These are phyloP conservation scores for Junonia oenone DNA, from an alignment of 2,888 invertebrate genomes.

Conservation along the genomic window DNA sequence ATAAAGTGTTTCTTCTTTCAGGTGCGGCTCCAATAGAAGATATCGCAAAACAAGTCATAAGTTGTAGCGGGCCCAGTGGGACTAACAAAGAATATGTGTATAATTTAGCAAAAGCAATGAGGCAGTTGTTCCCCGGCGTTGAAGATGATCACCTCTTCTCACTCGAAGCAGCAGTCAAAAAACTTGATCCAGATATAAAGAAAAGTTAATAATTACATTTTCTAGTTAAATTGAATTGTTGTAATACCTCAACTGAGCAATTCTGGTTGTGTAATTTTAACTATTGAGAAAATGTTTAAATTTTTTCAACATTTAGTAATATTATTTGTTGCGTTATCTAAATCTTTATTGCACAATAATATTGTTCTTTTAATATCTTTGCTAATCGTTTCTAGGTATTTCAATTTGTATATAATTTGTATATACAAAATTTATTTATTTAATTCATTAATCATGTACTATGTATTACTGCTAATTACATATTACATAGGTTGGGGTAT, in stretches of 20 bases:
- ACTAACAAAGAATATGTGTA: conserved; percentile 94
- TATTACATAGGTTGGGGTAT: too few relatives aligned
- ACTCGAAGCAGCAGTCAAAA: conserved; percentile 80
- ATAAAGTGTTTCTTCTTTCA: conserved; percentile 44
- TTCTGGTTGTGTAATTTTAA: too few relatives aligned
- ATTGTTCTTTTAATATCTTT: too few relatives aligned
- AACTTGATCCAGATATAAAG: conserved; percentile 41
- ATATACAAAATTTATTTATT: too few relatives aligned
- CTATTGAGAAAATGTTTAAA: too few relatives aligned
- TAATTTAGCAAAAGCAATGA: conserved; percentile 89
- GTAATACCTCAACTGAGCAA: not conserved
- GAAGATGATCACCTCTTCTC: conserved; percentile 87
- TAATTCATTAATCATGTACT: too few relatives aligned
- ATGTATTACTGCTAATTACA: too few relatives aligned
- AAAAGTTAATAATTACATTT: conserved; percentile 5
- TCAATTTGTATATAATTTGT: too few relatives aligned
- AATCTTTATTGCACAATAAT: too few relatives aligned
- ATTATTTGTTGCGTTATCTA: too few relatives aligned
- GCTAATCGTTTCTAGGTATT: too few relatives aligned
- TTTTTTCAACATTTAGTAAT: not conserved
- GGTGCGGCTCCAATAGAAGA: conserved; percentile 87
- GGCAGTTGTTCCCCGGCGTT: conserved; percentile 84
- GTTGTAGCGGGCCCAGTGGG: conserved; percentile 90
- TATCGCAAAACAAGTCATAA: conserved; percentile 89
- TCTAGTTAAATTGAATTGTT: not conserved